phyloP scores from a whole-genome alignment of 2,113 vertebrate genomes.

The Actinemys pallida region DNA sequence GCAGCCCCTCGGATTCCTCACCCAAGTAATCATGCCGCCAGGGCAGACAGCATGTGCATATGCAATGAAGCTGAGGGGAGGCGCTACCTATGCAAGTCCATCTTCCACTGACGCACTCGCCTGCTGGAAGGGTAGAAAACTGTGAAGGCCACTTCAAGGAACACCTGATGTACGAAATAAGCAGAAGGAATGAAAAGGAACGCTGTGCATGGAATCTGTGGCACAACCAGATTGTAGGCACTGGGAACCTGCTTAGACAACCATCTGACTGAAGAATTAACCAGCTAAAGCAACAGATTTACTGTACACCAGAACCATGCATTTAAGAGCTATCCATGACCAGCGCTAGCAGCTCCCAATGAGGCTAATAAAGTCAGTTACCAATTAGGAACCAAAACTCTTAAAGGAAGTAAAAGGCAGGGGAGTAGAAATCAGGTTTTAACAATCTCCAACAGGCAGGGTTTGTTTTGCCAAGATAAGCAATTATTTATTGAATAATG shows the following conservation, averaged over 20 bases:
- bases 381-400: constrained; percentile 74
- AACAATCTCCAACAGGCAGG: constrained; percentile 48
- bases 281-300: constrained; percentile 67
- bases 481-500: not conserved
- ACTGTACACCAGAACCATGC: constrained; percentile 23
- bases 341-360: constrained; percentile 68
- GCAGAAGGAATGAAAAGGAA: constrained; percentile 50
- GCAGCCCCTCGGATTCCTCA: constrained; percentile 81
- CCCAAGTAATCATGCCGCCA: constrained; percentile 78
- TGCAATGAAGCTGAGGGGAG: constrained; percentile 82
- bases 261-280: constrained; percentile 22
- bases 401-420: constrained; percentile 52
- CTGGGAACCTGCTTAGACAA: not conserved
- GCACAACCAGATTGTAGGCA: not conserved
- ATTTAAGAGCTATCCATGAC: constrained; percentile 65
- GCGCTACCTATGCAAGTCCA: constrained; percentile 64
- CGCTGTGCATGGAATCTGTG: not conserved
- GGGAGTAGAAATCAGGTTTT: constrained; percentile 68
- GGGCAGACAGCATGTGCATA: constrained; percentile 80
- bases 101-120: constrained; percentile 71
- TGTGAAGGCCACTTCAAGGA: constrained; percentile 87
- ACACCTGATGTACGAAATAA: constrained; percentile 66
- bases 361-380: constrained; percentile 72
- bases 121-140: constrained; percentile 75
- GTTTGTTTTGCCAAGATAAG: constrained; percentile 20